phyloP scores from a whole-genome alignment of 2,888 invertebrate genomes.

The Gryllus longicercus region DNA sequence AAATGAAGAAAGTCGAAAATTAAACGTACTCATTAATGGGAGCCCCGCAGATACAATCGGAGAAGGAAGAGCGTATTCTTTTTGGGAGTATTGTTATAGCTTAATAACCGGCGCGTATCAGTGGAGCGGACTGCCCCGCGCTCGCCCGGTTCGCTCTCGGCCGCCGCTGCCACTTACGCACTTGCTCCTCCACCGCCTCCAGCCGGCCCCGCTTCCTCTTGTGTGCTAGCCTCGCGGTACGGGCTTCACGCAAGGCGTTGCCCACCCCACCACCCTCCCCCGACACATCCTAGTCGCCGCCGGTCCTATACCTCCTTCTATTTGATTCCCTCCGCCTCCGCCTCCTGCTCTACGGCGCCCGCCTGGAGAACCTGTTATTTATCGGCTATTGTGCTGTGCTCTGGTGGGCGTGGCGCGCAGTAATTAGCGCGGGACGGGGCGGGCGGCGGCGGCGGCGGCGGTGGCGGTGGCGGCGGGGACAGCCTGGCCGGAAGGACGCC shows the following conservation, averaged over 20 bases:
- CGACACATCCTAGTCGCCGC: no score
- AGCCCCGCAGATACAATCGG: constrained; percentile 17
- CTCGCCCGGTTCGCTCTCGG: no score
- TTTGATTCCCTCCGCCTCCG: no score
- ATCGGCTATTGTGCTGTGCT: constrained; percentile 7
- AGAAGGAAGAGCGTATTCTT: not conserved
- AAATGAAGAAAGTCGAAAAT: not conserved
- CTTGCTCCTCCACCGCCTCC: no score
- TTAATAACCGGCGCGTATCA: not conserved
- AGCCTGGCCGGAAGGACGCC: no score
- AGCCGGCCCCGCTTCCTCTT: no score
- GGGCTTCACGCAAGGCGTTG: no score
- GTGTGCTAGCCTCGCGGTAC: no score
- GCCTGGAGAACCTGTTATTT: constrained; percentile 1
- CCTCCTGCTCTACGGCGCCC: not conserved
- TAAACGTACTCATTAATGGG: constrained; percentile 9
- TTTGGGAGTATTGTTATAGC: not conserved
- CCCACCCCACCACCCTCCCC: no score
- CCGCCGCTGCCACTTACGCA: no score
- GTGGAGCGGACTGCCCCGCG: not conserved
- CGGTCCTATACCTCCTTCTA: no score
- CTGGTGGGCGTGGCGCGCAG: not conserved
- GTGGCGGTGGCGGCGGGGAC: no score
- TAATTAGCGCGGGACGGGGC: constrained; percentile 9
- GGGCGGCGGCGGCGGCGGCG: not conserved